phyloP scores from a whole-genome alignment of 2,888 invertebrate species.

The Callosobruchus maculatus region DNA sequence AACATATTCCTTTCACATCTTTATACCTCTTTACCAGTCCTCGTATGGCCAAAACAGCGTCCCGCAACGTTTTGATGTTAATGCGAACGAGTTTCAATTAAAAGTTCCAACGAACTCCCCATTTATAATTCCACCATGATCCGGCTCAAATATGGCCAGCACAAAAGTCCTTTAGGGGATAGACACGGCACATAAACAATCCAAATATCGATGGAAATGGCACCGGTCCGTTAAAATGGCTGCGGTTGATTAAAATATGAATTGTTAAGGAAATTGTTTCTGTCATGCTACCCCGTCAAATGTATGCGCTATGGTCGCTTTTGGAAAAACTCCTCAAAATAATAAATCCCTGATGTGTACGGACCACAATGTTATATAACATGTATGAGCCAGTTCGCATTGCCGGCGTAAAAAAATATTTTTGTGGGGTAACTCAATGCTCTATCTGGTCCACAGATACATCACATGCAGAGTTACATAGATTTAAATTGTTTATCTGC shows the following conservation, averaged over 20 bases:
- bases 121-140: not conserved
- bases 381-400: not conserved
- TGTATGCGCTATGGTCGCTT: not conserved
- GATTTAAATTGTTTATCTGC: no score
- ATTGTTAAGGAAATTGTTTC: conserved; percentile 2
- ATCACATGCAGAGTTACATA: no score
- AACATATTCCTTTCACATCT: no score
- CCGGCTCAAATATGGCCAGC: not conserved
- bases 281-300: not conserved
- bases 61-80: not conserved
- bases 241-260: not conserved
- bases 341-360: not conserved
- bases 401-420: not conserved
- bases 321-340: not conserved
- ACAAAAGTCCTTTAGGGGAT: not conserved
- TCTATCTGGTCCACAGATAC: no score
- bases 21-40: not conserved
- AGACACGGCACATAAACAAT: not conserved
- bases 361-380: not conserved
- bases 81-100: not conserved
- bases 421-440: not conserved
- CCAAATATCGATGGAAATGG: not conserved
- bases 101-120: not conserved
- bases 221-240: not conserved
- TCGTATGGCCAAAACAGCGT: not conserved